Base-by-base conservation (phyloP, 1,140 invertebrate genomes). In the Globodera rostochiensis region DNA sequence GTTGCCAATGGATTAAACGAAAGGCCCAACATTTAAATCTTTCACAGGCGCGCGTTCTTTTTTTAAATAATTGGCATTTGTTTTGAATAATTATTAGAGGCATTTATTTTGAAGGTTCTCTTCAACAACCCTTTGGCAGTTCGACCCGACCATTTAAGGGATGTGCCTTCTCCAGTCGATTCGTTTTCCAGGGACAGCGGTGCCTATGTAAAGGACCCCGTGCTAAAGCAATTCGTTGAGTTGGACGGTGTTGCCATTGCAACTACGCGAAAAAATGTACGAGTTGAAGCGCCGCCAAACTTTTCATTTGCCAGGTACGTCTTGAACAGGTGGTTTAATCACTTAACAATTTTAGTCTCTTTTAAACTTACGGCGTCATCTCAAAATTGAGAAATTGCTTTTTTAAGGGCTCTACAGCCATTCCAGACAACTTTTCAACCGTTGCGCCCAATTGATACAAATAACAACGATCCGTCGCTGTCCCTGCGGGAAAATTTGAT, bases 141-240 rank as follows among this genome's bases (percentile, higher is more conserved):
- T 74, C 36, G 46, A 11, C n/a, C 49, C 19, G 25, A 25, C 25
- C 66, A 69, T 47, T 77, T 77, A 9, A 45, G 9, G 3, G 6
- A n/a, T 53, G 5, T 47, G 8, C 19, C 73, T 19, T 7, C n/a
- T 64, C 80, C 57, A 19, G 81, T 82, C 13, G 25, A 82, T 49
- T 82, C 79, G 47, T 82, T 78, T 21, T 69, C 66, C 45, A 15
- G 15, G 4, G 50, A 83, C 47, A 36, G 8, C n/a, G 45, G 57
- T 70, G 71, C 75, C n/a, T 82, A 82, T 45, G 47, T 46, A 15
- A 60, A 74, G 21, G 81, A 82, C 64, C 81, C 81, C 49, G 53
- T 82, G 70, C n/a, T 81, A 15, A 36, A 53, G 13, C 46, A 45
- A 13, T 8, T 74, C 13, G 6, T 69, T 64, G 50, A 67, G 19